Evolutionary conservation across 2,113 vertebrate genomes (phyloP).

Genomic region (Brachionichthys hirsutus): DNA sequence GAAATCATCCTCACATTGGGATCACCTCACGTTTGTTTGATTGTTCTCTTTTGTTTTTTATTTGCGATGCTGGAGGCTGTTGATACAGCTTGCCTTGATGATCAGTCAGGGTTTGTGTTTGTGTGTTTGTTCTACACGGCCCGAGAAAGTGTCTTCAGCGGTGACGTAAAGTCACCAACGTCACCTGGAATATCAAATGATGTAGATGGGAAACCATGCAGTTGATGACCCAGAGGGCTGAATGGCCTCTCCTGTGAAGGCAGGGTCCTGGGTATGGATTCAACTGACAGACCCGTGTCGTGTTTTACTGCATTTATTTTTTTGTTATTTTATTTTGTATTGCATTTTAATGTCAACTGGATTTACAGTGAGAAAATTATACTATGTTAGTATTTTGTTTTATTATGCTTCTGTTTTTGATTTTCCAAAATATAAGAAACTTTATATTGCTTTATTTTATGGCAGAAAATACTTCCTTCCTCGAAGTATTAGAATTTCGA

Average conservation of each 20-base stretch:
- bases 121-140: slow-evolving; percentile 26
- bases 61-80: slow-evolving; percentile 53
- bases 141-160: slow-evolving; percentile 36
- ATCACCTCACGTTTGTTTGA: slow-evolving; percentile 32
- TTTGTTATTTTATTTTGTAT: slow-evolving; percentile 73
- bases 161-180: slow-evolving; percentile 39
- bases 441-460: slow-evolving; percentile 79
- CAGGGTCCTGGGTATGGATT: slow-evolving; percentile 74
- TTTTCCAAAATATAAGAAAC: slow-evolving; percentile 83
- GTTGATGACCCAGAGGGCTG: slow-evolving; percentile 42
- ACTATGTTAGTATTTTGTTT: slow-evolving; percentile 86
- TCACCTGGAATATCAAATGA: slow-evolving; percentile 54
- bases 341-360: slow-evolving; percentile 82
- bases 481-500: slow-evolving; percentile 56
- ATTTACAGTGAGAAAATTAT: slow-evolving; percentile 86
- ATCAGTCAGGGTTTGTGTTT: slow-evolving; percentile 38
- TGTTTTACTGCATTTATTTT: slow-evolving; percentile 78
- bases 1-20: slow-evolving; percentile 42
- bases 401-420: slow-evolving; percentile 83
- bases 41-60: slow-evolving; percentile 25
- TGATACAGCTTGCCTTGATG: slow-evolving; percentile 52
- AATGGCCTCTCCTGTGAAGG: slow-evolving; percentile 63
- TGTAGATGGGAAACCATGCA: slow-evolving; percentile 46
- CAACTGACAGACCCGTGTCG: slow-evolving; percentile 67
- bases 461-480: slow-evolving; percentile 74